phyloP scores from a whole-genome alignment of 2,888 invertebrate species.

The Calameuta idolon region DNA sequence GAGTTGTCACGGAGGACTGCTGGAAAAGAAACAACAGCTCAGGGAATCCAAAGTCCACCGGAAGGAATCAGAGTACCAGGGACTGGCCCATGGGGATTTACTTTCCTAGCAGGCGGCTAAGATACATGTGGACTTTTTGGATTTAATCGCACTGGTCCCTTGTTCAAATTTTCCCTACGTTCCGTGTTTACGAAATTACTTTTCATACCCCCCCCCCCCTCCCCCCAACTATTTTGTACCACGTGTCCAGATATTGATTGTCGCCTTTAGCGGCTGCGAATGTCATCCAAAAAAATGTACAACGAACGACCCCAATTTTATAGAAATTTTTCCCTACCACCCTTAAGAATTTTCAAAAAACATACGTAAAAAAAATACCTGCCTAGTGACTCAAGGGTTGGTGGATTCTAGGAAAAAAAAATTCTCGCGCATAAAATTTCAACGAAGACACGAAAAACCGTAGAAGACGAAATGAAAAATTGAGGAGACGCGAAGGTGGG shows the following conservation, averaged over 20 bases:
- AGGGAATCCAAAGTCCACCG: not conserved
- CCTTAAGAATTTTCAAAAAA: not conserved
- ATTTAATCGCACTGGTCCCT: not conserved
- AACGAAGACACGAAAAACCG: not conserved
- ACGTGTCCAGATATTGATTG: not conserved
- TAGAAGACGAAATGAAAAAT: not conserved
- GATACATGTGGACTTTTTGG: not conserved
- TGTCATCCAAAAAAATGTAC: not conserved
- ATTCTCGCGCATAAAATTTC: not conserved
- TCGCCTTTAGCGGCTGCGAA: not conserved
- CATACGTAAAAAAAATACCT: not conserved
- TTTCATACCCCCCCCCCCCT: not conserved
- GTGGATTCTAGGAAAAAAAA: not conserved
- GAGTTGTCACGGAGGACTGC: not conserved
- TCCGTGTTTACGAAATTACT: not conserved
- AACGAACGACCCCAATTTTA: not conserved
- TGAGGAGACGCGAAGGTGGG: not conserved
- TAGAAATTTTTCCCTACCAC: not conserved
- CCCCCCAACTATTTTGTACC: not conserved
- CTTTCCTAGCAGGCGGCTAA: not conserved
- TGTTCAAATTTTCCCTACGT: not conserved
- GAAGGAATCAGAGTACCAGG: not conserved
- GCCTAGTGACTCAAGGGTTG: fast-evolving
- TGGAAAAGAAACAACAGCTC: not conserved
- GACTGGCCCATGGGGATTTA: not conserved